Base-by-base conservation (phyloP, 2,113 vertebrate genomes). In the Ophiodon elongatus region DNA sequence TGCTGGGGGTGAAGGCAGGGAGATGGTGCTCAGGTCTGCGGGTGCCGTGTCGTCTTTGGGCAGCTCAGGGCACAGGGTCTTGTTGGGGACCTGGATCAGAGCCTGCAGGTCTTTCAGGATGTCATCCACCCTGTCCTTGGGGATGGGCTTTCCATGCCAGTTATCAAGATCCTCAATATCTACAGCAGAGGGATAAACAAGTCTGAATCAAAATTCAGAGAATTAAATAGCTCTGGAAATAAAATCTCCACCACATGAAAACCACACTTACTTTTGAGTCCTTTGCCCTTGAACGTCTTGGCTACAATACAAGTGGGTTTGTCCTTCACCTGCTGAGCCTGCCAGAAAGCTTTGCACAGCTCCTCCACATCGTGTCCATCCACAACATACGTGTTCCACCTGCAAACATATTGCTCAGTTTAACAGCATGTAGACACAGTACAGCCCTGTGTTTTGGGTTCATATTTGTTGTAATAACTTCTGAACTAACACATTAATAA, bases 111-210 rank as follows among this genome's bases (percentile, higher is more conserved):
- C 85, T 0, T 91, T 90, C 56, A 97, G 91, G 50, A 97, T 73
- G 0, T 87, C 93, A 1, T 95, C 95, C n/a, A 94, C 91, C 43
- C 78, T 89, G 76, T 97, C 96, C 82, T 96, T 96, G 17, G 96
- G 94, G 74, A 97, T 95, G 8, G 96, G 95, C 71, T 96, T 98
- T 41, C 96, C 96, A 57, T 97, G 95, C 97, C 97, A 98, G 84
- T 95, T 96, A 0, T 97, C 96, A 31, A 90, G 27, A 92, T 97
- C 93, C 83, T 97, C 97, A 86, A 97, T 94, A 41, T 89, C 97
- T 98, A 74, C 2, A 71, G 31, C 2, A 9, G 84, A 39, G 10
- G 2, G 11, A 31, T n/a, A 1, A 83, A 66, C 17, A 52, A 4
- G 10, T 1, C 0, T 56, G 3, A 23, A 37, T 45, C 4, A 52